Conservation (phyloP, 2,888 invertebrate genomes). For the Vesta saturnalis region DNA sequence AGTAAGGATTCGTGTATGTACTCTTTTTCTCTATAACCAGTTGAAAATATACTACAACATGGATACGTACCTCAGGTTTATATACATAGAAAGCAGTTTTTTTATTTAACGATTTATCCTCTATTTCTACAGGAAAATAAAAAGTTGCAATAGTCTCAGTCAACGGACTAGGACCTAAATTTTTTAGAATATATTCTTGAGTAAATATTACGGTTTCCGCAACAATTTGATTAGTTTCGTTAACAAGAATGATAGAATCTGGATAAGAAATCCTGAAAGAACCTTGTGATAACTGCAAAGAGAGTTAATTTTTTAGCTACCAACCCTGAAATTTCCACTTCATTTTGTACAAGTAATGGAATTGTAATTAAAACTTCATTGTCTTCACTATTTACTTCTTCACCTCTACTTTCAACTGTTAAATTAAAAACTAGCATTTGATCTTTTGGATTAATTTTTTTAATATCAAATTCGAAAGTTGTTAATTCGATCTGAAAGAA, state of each 20-base stretch:
- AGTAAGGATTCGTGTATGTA: too few relatives aligned
- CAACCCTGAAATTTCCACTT: constrained; percentile 49
- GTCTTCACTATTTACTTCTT: constrained; percentile 45
- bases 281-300: neutral
- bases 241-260: constrained; percentile 43
- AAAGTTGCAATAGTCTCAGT: neutral
- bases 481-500: constrained; percentile 36
- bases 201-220: constrained; percentile 34
- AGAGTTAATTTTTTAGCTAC: neutral
- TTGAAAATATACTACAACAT: neutral
- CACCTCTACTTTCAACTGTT: constrained; percentile 47
- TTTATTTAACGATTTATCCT: neutral
- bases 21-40: neutral
- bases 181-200: constrained; percentile 45
- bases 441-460: constrained; percentile 32
- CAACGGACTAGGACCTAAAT: constrained; percentile 45
- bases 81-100: constrained; percentile 21
- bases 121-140: constrained; percentile 25
- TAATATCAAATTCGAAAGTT: constrained; percentile 46
- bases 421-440: constrained; percentile 44
- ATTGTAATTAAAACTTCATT: constrained; percentile 43
- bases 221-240: constrained; percentile 34
- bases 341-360: constrained; percentile 43
- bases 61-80: constrained; percentile 25
- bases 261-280: constrained; percentile 42